Evolutionary conservation across 2,888 invertebrate genomes (phyloP).

Genomic region (Charanyca ferruginea): DNA sequence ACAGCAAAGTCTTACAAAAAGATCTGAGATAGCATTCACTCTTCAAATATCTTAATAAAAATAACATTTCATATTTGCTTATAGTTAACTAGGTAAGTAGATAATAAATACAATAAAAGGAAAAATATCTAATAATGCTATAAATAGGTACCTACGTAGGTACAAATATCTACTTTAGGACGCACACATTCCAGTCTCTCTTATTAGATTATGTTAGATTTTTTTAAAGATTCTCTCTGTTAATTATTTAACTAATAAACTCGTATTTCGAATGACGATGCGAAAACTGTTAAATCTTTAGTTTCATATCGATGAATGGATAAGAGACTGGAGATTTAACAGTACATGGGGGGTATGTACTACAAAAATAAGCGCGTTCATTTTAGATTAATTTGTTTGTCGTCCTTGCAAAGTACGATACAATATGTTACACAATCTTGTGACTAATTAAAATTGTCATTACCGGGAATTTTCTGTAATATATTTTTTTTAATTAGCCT

Average conservation of each 20-base stretch:
- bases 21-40: constrained; percentile 24
- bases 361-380: background rate
- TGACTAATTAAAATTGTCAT: constrained; percentile 6
- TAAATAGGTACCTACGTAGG: background rate
- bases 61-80: background rate
- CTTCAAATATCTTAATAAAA: background rate
- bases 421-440: background rate
- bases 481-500: too few species aligned
- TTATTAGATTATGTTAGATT: constrained; percentile 7
- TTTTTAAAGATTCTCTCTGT: background rate
- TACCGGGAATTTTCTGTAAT: background rate
- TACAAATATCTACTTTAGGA: constrained; percentile 2
- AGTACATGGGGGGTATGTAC: too few species aligned
- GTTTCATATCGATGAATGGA: background rate
- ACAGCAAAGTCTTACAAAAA: constrained; percentile 12
- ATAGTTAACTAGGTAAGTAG: background rate
- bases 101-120: background rate
- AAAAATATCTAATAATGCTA: constrained; percentile 3
- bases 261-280: background rate
- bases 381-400: background rate
- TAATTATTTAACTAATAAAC: constrained; percentile 1
- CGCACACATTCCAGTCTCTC: constrained; percentile 1
- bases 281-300: background rate
- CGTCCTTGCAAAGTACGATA: background rate
- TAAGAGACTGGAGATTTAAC: too few species aligned